Evolutionary conservation across 2,797 vertebrate genomes (phyloP).

Genomic region (Bucorvus abyssinicus): DNA sequence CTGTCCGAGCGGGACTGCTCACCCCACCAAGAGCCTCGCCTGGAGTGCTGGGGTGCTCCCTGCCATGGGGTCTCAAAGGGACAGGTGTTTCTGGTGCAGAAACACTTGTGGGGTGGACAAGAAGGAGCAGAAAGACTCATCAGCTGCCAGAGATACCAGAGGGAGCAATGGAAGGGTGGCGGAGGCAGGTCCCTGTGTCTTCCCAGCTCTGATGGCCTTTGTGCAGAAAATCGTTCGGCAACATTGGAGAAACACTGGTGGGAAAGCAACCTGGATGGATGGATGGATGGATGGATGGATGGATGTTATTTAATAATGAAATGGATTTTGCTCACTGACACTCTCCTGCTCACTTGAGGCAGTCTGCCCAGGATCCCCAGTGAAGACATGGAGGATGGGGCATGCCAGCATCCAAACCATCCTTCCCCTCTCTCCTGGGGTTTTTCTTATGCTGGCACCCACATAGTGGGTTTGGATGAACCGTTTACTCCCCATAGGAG

Average conservation of each 20-base stretch:
- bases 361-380: not conserved
- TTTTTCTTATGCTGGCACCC: not conserved
- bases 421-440: not conserved
- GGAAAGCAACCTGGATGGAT: not conserved
- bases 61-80: fast-evolving
- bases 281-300: not conserved
- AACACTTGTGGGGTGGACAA: not conserved
- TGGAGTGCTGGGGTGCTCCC: not conserved
- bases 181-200: fast-evolving
- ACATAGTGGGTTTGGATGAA: not conserved
- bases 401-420: fast-evolving
- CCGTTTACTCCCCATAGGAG: not conserved
- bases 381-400: not conserved
- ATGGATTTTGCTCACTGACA: not conserved
- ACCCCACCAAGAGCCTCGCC: fast-evolving
- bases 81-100: fast-evolving
- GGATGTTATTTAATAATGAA: fast-evolving
- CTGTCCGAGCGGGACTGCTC: not conserved
- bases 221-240: not conserved
- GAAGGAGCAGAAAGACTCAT: not conserved
- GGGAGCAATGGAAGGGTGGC: not conserved
- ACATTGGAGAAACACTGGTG: not conserved
- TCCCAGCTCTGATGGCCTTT: not conserved
- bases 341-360: not conserved
- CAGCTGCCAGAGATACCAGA: not conserved